Base-by-base conservation (phyloP, 2,113 vertebrate genomes). In the Aleadryas rufinucha region DNA sequence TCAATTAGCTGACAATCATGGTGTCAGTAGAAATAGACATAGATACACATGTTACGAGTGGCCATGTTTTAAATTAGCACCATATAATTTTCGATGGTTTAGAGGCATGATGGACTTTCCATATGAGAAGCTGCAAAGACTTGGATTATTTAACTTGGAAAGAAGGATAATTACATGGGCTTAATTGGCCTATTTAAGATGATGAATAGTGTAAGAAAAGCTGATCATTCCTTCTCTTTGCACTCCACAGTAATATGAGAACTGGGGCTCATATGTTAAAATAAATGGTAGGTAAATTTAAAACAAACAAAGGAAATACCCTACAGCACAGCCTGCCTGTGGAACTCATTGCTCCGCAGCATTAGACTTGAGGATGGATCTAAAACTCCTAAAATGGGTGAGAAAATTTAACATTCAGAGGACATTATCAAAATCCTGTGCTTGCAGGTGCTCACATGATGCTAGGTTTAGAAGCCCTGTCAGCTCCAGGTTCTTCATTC, bases 121-220 rank as follows among this genome's bases (percentile, higher is more conserved):
- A 86, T 94, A 86, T 71, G 92, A 96, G 93, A 95, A 94, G 60
- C 85, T 94, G 95, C 87, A 94, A 97, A 96, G 90, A 44, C 71
- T 92, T 96, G 93, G 95, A 95, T 96, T 97, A 95, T 97, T 97
- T 96, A 94, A 93, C 92, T 96, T 95, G 95, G 95, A 96, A 96
- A 92, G 95, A 94, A 89, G 64, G 76, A 84, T 96, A 96, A 97
- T 97, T 96, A 87, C 83, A 80, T 2, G 3, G 47, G 68, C 79
- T 96, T 97, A 97, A 97, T 95, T 96, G 95, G 90, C 68, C 92
- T 93, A 95, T 95, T 97, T 96, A 96, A 94, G 75, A 96, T 96
- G 95, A 96, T 94, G 90, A 90, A 96, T 97, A 64, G 64, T 60
- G 89, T 74, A 92, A 95, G 93, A 93, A 96, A 97, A 96, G 83